phyloP scores from a whole-genome alignment of 2,888 invertebrate genomes.

The Pterostichus niger region DNA sequence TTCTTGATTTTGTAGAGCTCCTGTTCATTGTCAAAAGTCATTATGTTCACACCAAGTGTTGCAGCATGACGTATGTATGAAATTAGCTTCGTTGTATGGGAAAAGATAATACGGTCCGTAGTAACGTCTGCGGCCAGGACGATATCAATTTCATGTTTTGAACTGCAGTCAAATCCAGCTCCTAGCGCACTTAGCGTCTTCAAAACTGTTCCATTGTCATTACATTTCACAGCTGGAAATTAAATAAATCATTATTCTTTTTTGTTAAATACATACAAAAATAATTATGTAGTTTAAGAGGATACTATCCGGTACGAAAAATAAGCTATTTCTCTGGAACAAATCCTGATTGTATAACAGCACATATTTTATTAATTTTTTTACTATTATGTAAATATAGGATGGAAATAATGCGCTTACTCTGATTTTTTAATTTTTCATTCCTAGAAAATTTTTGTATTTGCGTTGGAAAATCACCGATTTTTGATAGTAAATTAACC shows the following conservation, averaged over 20 bases:
- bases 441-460: too few relatives aligned
- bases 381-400: too few relatives aligned
- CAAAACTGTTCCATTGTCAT: conserved; percentile 78
- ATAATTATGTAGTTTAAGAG: too few relatives aligned
- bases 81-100: conserved; percentile 80
- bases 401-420: too few relatives aligned
- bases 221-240: conserved; percentile 82
- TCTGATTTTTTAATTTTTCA: too few relatives aligned
- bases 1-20: conserved; percentile 80
- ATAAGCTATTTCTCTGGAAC: too few relatives aligned
- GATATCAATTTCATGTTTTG: conserved; percentile 79
- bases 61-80: conserved; percentile 80
- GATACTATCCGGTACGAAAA: too few relatives aligned
- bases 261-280: too few relatives aligned
- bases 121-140: conserved; percentile 78
- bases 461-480: too few relatives aligned
- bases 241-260: neutral
- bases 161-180: conserved; percentile 83
- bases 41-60: conserved; percentile 77
- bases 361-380: too few relatives aligned
- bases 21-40: conserved; percentile 81
- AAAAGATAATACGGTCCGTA: conserved; percentile 79
- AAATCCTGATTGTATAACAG: too few relatives aligned
- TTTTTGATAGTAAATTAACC: too few relatives aligned
- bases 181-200: conserved; percentile 79